Base-by-base conservation (phyloP, 2,888 invertebrate genomes). In the Standfussiana lucernea region DNA sequence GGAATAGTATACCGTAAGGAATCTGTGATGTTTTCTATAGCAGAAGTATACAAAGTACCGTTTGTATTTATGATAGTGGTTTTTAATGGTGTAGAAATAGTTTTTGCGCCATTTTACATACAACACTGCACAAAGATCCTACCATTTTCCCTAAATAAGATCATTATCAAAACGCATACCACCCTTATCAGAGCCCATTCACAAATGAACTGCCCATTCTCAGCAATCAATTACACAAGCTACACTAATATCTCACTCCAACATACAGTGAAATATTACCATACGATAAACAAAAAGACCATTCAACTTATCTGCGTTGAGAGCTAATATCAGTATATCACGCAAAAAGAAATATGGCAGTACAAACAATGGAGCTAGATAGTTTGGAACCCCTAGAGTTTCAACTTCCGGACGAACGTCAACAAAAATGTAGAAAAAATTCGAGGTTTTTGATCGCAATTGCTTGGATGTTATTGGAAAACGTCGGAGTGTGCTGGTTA, bases 301-400 rank as follows among this genome's bases (percentile, higher is more conserved):
- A 88, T 87, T 84, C 75, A 80, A 84, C 82, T 79, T 88, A 88
- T 82, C 85, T 79, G 66, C 56, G 87, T 79, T 85, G 89, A 87
- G 83, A 80, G 89, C 78, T 89, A 87, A 87, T 89, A 87, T 87
- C 87, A 78, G 83, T 87, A 87, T 81, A 87, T 89, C 85, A 89
- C 81, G 79, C 15, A 69, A 87, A 88, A 87, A 89, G 86, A 87
- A 89, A 87, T 85, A 87, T 89, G 75, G 87, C 75, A 76, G 72
- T 61, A 79, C 79, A 81, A 85, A 87, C 81, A 83, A 84, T 83
- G 66, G 72, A 28, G 45, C 80, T 77, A 79, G 76, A 76, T 84
- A 86, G 80, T 88, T 78, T 47, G 75, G 75, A 80, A 53, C 79
- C 78, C 75, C 84, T 61, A 75, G 84, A 88, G 88, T 75, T 76